Base-by-base conservation (phyloP, 2,797 vertebrate species). In the Morelia viridis region DNA sequence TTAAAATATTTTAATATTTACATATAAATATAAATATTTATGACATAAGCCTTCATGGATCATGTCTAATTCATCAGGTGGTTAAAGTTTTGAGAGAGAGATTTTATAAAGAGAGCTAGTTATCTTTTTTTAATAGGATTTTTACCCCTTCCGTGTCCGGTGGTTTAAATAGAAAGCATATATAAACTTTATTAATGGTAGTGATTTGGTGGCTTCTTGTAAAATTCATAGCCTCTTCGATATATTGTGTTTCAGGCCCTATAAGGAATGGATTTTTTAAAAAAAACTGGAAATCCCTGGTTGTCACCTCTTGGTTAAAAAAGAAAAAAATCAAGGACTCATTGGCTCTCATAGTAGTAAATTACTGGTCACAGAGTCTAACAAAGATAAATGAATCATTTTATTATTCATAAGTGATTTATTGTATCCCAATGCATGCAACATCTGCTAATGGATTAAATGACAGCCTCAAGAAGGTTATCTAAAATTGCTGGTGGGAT, bases 381-480 rank as follows among this genome's bases (percentile, higher is more conserved):
- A 46, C 28, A 91, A 96, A 95, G 93, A 93, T 86, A 95, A 95
- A 93, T 91, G 35, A 93, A 91, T 56, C 89, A 61, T 94, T 92
- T 57, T 95, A 68, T 88, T 91, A 88, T 92, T 94, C 87, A 2
- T 93, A 94, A 94, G 10, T 94, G 90, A 95, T 92, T 96, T 95
- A 94, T 93, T 94, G 53, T 95, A 91, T 96, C 53, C 76, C 93
- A 56, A 64, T 0, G 92, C 91, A 92, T 83, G 53, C 0, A 92
- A 11, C 65, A 12, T 94, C 92, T 93, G n/a, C 76, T 94, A 96
- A 96, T 68, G 28, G 60, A 88, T 92, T 9, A 91, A 94, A 94
- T 96, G 91, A 94, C 41, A 95, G 94, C 90, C 95, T 94, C 96
- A 95, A 93, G 83, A 91, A 94, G 87, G 91, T 94, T 95, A 90